Percentiles rank a stretch among this genome's conserved stretches.
phyloP scores from a whole-genome alignment of 2,888 invertebrate species.

The Cryptocephalus moraei region DNA sequence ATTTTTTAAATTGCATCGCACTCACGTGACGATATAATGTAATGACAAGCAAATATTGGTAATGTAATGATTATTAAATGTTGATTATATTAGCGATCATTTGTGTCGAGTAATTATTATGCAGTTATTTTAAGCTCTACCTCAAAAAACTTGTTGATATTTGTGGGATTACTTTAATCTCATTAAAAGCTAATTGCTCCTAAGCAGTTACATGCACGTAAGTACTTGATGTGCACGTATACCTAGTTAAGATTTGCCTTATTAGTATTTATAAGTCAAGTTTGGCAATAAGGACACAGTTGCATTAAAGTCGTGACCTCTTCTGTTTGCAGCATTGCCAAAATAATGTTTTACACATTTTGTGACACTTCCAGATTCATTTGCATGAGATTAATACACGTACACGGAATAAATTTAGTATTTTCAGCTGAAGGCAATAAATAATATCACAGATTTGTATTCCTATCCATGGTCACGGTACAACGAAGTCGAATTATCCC shows the following conservation, averaged over 20 bases:
- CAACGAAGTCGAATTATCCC: slow-evolving; percentile 11
- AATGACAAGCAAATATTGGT: too few species aligned
- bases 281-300: not conserved
- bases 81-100: too few species aligned
- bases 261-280: not conserved
- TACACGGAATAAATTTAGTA: slow-evolving; percentile 11
- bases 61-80: too few species aligned
- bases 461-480: slow-evolving; percentile 7
- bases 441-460: slow-evolving; percentile 12
- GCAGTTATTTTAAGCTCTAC: too few species aligned
- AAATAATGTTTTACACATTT: slow-evolving; percentile 25
- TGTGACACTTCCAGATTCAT: slow-evolving; percentile 27
- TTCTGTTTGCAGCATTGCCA: slow-evolving; percentile 22
- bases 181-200: too few species aligned
- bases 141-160: too few species aligned
- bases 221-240: too few species aligned
- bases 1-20: too few species aligned
- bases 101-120: too few species aligned
- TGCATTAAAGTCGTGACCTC: slow-evolving; percentile 21
- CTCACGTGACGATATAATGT: too few species aligned
- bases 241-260: not conserved
- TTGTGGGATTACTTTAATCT: too few species aligned
- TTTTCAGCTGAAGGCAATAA: slow-evolving; percentile 9
- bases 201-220: too few species aligned
- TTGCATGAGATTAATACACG: slow-evolving; percentile 16